Percentiles rank a stretch among this genome's conserved stretches.
Conservation (phyloP, 1,140 invertebrate species). For the Saxidomus purpurata region DNA sequence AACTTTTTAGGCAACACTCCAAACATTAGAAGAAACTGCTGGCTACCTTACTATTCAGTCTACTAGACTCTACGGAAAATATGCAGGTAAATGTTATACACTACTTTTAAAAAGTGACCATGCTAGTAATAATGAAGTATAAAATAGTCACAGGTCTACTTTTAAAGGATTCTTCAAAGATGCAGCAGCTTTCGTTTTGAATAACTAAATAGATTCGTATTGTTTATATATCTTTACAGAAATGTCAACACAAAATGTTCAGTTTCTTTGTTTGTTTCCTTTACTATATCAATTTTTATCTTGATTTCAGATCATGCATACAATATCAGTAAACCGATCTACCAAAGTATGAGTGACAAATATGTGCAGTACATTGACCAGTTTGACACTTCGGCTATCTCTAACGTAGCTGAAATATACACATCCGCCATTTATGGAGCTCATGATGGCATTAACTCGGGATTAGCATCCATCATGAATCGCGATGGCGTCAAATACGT, state of each 20-base stretch:
- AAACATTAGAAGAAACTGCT: not conserved
- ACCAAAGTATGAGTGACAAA: not conserved
- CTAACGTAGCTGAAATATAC: constrained; percentile 60
- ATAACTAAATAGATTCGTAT: too few relatives aligned
- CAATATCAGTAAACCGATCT: constrained; percentile 21
- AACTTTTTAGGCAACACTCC: not conserved
- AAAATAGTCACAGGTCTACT: too few relatives aligned
- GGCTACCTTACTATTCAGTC: not conserved
- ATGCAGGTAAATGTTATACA: constrained; percentile 9
- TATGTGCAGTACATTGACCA: constrained; percentile 46
- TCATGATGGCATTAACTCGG: constrained; percentile 33
- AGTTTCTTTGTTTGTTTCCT: too few relatives aligned
- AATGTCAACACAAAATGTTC: too few relatives aligned
- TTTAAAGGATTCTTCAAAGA: too few relatives aligned
- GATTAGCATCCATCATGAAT: constrained; percentile 17
- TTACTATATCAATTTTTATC: too few relatives aligned
- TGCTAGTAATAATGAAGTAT: too few relatives aligned
- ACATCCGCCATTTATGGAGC: constrained; percentile 64
- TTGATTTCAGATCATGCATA: too few relatives aligned
- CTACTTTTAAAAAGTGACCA: not conserved
- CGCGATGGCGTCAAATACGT: constrained; percentile 21
- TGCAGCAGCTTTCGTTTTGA: too few relatives aligned
- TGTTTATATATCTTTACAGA: too few relatives aligned
- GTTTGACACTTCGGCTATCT: not conserved
- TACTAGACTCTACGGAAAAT: not conserved